These are phyloP conservation scores for Oligia latruncula DNA, from an alignment of 2,888 invertebrate species.

Conservation along the genomic window DNA sequence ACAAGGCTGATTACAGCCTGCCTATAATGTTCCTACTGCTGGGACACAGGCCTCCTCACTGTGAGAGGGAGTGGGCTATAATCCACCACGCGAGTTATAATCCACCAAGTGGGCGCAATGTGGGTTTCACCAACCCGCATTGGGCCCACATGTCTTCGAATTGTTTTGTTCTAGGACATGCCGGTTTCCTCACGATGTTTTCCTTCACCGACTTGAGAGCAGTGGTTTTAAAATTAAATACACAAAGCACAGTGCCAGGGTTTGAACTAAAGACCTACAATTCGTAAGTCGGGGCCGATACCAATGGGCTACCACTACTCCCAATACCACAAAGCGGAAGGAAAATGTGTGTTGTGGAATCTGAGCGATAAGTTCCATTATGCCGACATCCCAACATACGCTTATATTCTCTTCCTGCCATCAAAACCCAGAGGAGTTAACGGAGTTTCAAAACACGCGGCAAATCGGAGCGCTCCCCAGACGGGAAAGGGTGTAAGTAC, in stretches of 20 bases:
- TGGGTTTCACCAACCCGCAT: not conserved
- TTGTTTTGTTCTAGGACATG: not conserved
- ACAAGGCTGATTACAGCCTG: not conserved
- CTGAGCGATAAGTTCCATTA: conserved; percentile 49
- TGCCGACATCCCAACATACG: conserved; percentile 24
- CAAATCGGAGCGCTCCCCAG: conserved; percentile 34
- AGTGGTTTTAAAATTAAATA: not conserved
- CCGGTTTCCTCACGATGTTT: not conserved
- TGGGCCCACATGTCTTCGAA: too few species aligned
- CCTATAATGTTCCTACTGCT: not conserved
- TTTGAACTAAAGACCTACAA: not conserved
- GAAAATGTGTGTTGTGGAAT: conserved; percentile 27
- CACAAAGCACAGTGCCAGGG: not conserved
- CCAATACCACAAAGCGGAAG: conserved; percentile 25
- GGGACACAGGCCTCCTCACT: not conserved
- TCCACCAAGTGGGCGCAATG: not conserved
- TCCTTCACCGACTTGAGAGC: not conserved
- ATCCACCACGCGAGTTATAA: not conserved
- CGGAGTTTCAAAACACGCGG: conserved; percentile 41
- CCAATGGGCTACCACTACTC: not conserved
- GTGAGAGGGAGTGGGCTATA: not conserved
- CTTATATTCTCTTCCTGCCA: conserved; percentile 45
- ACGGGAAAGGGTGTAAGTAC: conserved; percentile 17
- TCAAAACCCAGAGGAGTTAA: conserved; percentile 46
- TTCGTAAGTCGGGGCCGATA: not conserved